A percentile compares a stretch with the other conserved stretches of the same genome.
These are phyloP conservation scores for Lepus oiostolus DNA, from an alignment of 2,797 vertebrate species.

Conservation along the genomic window DNA sequence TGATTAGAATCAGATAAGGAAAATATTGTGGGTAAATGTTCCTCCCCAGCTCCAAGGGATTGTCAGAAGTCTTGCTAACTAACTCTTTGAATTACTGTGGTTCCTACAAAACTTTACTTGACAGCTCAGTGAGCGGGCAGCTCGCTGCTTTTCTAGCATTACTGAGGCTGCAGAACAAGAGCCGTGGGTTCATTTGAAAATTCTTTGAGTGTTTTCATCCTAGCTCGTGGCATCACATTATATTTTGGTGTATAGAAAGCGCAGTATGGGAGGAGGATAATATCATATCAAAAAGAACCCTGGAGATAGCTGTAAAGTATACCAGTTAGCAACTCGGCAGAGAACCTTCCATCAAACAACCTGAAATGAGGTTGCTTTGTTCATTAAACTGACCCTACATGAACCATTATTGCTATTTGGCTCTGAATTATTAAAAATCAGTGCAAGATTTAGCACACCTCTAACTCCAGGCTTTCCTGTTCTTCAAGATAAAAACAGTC, in stretches of 20 bases:
- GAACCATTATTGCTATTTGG: conserved; percentile 86
- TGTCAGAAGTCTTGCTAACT: conserved; percentile 65
- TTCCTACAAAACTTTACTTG: conserved; percentile 81
- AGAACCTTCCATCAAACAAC: conserved; percentile 83
- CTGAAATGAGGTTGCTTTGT: conserved; percentile 82
- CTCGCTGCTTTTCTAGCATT: conserved; percentile 72
- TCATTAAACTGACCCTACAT: conserved; percentile 86
- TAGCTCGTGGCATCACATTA: conserved; percentile 74
- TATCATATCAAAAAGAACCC: conserved; percentile 82
- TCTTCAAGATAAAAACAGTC: conserved; percentile 85
- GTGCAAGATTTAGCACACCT: conserved; percentile 87
- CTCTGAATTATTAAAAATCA: conserved; percentile 90
- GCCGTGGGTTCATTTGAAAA: conserved; percentile 73
- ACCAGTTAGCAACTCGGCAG: conserved; percentile 82
- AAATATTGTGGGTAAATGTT: conserved; percentile 72
- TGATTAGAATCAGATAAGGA: conserved; percentile 76
- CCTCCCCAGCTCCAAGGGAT: conserved; percentile 67
- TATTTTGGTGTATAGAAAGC: conserved; percentile 80
- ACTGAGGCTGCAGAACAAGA: conserved; percentile 67
- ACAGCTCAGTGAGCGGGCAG: conserved; percentile 62
- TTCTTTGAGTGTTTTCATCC: conserved; percentile 77
- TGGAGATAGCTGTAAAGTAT: conserved; percentile 81
- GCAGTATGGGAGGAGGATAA: conserved; percentile 77
- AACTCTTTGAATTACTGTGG: conserved; percentile 77
- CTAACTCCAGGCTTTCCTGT: conserved; percentile 84